Conservation (phyloP, 2,797 vertebrate genomes). For the Phataginus tricuspis region DNA sequence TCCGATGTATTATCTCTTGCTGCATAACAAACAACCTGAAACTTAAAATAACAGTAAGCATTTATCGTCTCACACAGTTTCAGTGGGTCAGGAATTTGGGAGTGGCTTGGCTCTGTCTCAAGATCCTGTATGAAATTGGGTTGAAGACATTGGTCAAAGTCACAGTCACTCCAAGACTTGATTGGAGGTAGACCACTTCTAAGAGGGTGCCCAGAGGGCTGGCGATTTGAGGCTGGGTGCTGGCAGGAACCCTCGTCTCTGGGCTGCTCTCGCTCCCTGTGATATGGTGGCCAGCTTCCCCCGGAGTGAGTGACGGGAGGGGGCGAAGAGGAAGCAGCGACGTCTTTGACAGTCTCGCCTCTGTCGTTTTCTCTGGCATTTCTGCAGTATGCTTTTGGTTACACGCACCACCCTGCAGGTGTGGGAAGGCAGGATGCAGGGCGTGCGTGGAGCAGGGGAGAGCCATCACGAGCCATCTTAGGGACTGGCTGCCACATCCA, state of each 20-base stretch:
- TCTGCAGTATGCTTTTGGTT: accelerated
- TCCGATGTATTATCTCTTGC: accelerated
- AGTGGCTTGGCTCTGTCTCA: no score
- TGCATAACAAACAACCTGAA: not conserved
- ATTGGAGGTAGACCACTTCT: not conserved
- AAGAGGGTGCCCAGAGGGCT: accelerated
- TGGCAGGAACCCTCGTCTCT: accelerated
- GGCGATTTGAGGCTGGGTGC: accelerated
- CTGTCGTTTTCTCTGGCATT: not conserved
- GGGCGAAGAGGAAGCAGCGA: accelerated
- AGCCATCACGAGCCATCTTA: accelerated
- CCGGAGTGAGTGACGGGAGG: accelerated
- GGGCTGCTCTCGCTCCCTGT: accelerated
- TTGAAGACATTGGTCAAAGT: no score
- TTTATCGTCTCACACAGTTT: not conserved
- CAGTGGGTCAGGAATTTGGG: not conserved
- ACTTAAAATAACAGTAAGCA: not conserved
- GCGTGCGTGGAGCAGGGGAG: not conserved
- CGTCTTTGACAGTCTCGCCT: accelerated
- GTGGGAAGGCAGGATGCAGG: not conserved
- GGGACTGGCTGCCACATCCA: accelerated
- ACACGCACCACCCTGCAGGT: accelerated
- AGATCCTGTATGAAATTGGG: not conserved
- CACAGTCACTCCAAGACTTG: not conserved
- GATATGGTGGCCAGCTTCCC: accelerated